Evolutionary conservation across 2,113 vertebrate species (phyloP).

Genomic region (Megaceryle maxima): DNA sequence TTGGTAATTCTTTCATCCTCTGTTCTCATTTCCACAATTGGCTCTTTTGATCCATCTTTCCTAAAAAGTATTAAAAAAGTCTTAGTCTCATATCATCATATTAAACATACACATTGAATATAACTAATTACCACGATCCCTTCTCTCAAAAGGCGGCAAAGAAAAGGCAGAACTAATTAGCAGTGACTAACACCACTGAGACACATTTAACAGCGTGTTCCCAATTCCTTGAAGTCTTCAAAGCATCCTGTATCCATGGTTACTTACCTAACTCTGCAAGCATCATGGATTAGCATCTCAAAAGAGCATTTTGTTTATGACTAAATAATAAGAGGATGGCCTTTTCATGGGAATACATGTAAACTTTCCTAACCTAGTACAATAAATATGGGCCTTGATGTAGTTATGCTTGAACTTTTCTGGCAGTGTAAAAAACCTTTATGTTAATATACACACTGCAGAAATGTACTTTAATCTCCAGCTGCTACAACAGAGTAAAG

Average conservation of each 20-base stretch:
- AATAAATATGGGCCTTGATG: neutral
- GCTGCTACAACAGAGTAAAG: neutral
- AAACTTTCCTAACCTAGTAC: neutral
- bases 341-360: neutral
- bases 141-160: neutral
- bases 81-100: neutral
- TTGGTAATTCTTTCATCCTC: slow-evolving; percentile 88
- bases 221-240: slow-evolving; percentile 34
- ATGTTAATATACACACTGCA: neutral
- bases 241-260: slow-evolving; percentile 17
- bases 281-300: slow-evolving; percentile 12
- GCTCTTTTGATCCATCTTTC: slow-evolving; percentile 91
- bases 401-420: neutral
- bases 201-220: neutral
- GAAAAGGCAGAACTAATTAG: slow-evolving; percentile 41
- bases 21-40: slow-evolving; percentile 88
- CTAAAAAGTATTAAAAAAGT: slow-evolving; percentile 67
- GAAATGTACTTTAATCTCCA: neutral
- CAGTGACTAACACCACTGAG: slow-evolving; percentile 3
- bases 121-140: neutral
- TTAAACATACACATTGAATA: neutral
- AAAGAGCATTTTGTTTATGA: slow-evolving; percentile 43
- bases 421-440: neutral
- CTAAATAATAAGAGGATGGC: neutral
- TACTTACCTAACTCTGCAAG: slow-evolving; percentile 6